Evolutionary conservation across 2,888 invertebrate species (phyloP).

Genomic region (Malachius bipustulatus): DNA sequence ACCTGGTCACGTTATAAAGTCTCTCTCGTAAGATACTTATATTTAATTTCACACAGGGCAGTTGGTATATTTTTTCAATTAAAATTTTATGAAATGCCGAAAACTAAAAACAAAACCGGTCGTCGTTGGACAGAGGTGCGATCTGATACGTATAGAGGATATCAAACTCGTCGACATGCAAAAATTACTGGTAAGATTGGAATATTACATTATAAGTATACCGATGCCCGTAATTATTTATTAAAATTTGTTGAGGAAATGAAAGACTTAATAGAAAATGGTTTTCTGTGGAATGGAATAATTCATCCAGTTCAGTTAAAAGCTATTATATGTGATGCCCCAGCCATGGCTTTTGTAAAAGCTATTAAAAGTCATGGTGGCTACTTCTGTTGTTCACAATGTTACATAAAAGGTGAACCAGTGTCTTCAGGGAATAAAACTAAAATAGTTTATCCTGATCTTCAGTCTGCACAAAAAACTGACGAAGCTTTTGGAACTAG

Average conservation of each 20-base stretch:
- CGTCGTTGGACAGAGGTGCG: conserved; percentile 3
- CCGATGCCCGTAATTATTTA: conserved; percentile 10
- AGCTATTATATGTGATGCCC: conserved; percentile 12
- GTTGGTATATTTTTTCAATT: not conserved
- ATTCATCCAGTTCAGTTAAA: conserved; percentile 8
- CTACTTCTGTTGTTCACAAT: conserved; percentile 9
- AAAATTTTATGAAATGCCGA: conserved; percentile 5
- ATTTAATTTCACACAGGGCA: not conserved
- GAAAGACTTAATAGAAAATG: conserved; percentile 8
- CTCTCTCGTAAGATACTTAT: too few species aligned
- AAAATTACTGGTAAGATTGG: conserved; percentile 7
- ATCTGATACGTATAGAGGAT: conserved; percentile 2
- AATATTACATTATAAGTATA: too few species aligned
- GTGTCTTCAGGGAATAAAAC: conserved; percentile 4
- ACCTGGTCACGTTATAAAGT: not conserved
- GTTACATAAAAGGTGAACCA: conserved; percentile 4
- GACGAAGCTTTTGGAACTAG: conserved; percentile 3
- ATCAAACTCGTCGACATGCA: conserved; percentile 1
- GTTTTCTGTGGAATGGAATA: conserved; percentile 5
- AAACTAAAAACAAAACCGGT: conserved; percentile 5
- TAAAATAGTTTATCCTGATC: conserved; percentile 6
- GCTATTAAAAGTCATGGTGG: conserved; percentile 12
- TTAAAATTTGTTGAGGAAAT: conserved; percentile 10
- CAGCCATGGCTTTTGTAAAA: conserved; percentile 12
- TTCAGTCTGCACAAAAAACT: conserved; percentile 1